A percentile compares a stretch with the other conserved stretches of the same genome.
Evolutionary conservation across 2,113 vertebrate species (phyloP).

Genomic region (Psophia crepitans): DNA sequence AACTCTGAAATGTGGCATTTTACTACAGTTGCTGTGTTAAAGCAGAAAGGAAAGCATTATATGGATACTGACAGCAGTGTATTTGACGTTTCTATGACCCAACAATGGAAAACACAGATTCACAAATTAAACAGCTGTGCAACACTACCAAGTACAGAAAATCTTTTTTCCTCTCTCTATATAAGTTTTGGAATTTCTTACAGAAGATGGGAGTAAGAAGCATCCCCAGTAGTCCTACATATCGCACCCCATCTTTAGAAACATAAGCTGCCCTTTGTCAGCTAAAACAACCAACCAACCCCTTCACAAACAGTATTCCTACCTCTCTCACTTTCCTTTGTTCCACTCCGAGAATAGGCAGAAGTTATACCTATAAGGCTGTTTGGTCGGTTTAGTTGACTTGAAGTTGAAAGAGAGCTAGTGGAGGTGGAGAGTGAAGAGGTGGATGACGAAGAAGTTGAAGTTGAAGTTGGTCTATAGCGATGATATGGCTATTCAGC

Average conservation of each 20-base stretch:
- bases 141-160: not conserved
- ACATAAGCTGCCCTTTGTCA: not conserved
- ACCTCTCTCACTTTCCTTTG: conserved; percentile 94
- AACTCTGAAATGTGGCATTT: not conserved
- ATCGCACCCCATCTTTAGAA: not conserved
- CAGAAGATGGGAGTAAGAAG: not conserved
- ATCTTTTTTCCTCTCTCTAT: not conserved
- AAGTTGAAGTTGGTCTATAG: conserved; percentile 83
- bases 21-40: not conserved
- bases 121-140: not conserved
- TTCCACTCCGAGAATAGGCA: conserved; percentile 84
- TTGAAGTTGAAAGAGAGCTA: conserved; percentile 81
- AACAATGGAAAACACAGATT: not conserved
- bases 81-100: not conserved
- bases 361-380: conserved; percentile 91
- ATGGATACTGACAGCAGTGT: not conserved
- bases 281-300: not conserved
- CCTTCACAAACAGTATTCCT: not conserved
- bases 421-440: conserved; percentile 79
- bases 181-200: not conserved
- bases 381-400: conserved; percentile 84
- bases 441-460: conserved; percentile 75
- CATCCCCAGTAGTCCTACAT: rapidly evolving
- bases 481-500: conserved; percentile 80
- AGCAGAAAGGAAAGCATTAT: not conserved